These are phyloP conservation scores for Glaucopsyche alexis DNA, from an alignment of 2,888 invertebrate species.

Conservation along the genomic window DNA sequence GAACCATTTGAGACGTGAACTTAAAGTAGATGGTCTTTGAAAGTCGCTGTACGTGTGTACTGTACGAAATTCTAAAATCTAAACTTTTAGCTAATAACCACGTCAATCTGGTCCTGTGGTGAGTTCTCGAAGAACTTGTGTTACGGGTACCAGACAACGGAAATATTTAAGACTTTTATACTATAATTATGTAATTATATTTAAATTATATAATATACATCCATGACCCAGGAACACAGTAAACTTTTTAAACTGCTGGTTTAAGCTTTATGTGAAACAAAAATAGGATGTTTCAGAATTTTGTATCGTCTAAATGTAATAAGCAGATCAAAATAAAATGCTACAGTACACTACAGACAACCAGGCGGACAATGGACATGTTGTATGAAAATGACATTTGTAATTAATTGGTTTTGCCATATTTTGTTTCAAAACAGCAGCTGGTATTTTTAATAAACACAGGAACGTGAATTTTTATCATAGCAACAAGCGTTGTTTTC, in stretches of 20 bases:
- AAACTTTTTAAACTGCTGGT: no score
- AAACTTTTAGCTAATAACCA: neutral
- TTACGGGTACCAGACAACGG: no score
- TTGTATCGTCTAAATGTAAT: no score
- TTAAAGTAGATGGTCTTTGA: neutral
- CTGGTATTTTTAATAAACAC: constrained; percentile 5
- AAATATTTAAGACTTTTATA: no score
- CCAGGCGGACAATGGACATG: neutral
- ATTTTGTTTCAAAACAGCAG: constrained; percentile 1
- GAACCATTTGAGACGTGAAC: neutral
- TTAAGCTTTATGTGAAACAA: no score
- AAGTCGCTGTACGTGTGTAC: neutral
- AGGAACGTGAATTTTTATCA: neutral
- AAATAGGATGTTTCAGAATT: no score
- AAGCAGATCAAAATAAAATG: neutral
- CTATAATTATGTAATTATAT: no score
- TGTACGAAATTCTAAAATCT: neutral
- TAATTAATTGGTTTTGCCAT: neutral
- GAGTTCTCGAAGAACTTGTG: no score
- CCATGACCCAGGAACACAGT: no score
- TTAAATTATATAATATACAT: no score
- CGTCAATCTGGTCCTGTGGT: no score
- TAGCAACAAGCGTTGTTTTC: neutral
- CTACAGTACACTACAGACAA: neutral
- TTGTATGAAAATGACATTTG: neutral